Evolutionary conservation across 2,888 invertebrate genomes (phyloP).

Genomic region (Catonia carolina): DNA sequence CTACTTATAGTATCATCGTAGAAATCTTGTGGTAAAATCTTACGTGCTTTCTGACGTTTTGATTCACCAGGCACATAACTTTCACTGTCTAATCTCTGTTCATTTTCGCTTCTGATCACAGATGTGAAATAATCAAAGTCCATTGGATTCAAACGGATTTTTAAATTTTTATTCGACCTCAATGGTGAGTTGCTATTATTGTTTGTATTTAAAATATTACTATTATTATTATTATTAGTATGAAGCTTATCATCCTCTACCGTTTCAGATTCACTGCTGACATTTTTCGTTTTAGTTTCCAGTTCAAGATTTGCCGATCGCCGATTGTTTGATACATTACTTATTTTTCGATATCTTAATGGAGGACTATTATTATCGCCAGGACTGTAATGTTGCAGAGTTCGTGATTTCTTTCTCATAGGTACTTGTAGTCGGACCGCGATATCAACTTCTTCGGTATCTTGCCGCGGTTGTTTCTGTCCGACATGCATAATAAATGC

Average conservation of each 20-base stretch:
- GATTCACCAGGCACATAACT: slow-evolving; percentile 24
- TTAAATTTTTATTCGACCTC: slow-evolving; percentile 40
- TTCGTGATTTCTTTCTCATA: slow-evolving; percentile 1
- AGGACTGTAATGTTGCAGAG: background rate
- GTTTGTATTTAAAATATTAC: too few species aligned
- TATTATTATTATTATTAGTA: slow-evolving; percentile 44
- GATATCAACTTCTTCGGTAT: background rate
- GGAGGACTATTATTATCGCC: background rate
- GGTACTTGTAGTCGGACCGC: background rate
- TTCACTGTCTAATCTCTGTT: slow-evolving; percentile 33
- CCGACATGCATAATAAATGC: too few species aligned
- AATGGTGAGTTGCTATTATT: too few species aligned
- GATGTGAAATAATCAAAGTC: slow-evolving; percentile 57
- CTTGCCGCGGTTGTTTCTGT: background rate
- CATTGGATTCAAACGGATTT: slow-evolving; percentile 51
- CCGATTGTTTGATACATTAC: slow-evolving; percentile 22
- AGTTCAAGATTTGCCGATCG: background rate
- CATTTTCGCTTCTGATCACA: slow-evolving; percentile 45
- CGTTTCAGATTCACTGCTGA: slow-evolving; percentile 43
- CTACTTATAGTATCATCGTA: slow-evolving; percentile 48
- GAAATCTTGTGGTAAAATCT: slow-evolving; percentile 49
- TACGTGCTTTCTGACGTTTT: slow-evolving; percentile 33
- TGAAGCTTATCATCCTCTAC: slow-evolving; percentile 49
- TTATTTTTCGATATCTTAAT: slow-evolving; percentile 24
- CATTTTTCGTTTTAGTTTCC: slow-evolving; percentile 29